A percentile compares a stretch with the other conserved stretches of the same genome.
Conservation (phyloP, 2,797 vertebrate species). For the Decapterus maruadsi region DNA sequence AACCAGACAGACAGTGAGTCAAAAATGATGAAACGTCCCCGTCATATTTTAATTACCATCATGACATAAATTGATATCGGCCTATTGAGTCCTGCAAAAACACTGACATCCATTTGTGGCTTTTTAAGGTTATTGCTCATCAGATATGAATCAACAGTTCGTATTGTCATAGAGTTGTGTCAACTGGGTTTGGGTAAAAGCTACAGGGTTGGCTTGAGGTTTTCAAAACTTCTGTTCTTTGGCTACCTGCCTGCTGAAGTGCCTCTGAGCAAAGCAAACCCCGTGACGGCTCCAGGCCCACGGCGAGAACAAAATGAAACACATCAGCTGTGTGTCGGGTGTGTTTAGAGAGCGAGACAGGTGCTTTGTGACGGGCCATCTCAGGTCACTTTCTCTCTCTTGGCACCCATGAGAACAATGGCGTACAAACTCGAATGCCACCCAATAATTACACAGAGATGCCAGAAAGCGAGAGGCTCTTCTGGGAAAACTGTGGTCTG, state of each 20-base stretch:
- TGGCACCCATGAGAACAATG: background rate
- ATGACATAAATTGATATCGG: slow-evolving; percentile 1
- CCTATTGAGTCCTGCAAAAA: slow-evolving; percentile 5
- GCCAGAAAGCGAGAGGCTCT: background rate
- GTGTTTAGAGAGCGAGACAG: background rate
- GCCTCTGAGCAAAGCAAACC: slow-evolving; percentile 11
- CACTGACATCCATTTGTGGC: slow-evolving; percentile 6
- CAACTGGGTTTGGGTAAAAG: background rate
- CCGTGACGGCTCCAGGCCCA: too few species aligned
- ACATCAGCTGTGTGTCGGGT: background rate
- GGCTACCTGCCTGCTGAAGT: background rate
- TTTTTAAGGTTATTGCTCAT: background rate
- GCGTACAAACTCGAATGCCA: background rate
- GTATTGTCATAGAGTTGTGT: background rate
- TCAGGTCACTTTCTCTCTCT: background rate
- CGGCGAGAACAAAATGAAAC: background rate
- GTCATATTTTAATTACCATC: slow-evolving; percentile 2
- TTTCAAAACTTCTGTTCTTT: background rate
- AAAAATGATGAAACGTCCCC: slow-evolving; percentile 34
- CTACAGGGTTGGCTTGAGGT: background rate
- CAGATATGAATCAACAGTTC: background rate
- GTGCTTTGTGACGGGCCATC: background rate
- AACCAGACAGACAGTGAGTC: slow-evolving; percentile 40
- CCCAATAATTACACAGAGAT: background rate
- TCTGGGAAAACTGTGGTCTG: slow-evolving; percentile 14